phyloP scores from a whole-genome alignment of 2,113 vertebrate genomes.

The Micronycteris hirsuta region DNA sequence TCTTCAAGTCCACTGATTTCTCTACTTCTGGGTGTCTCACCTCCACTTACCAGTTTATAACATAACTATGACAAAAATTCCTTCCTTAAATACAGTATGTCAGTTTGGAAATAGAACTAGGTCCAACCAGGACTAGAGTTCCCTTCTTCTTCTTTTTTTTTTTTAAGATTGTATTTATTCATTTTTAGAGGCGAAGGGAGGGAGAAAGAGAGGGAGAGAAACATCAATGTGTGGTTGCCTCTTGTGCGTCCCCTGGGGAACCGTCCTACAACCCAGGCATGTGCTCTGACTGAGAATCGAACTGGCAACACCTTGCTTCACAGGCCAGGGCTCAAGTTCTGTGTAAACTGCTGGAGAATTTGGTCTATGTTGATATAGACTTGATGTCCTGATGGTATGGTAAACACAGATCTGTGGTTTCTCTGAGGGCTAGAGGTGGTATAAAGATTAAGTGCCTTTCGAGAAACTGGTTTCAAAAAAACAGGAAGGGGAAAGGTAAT shows the following conservation, averaged over 20 bases:
- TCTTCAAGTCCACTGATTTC: background rate
- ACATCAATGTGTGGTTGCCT: no score
- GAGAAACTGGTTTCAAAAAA: background rate
- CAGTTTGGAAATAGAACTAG: background rate
- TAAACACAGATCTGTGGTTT: background rate
- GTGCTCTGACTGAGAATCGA: no score
- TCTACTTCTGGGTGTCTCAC: background rate
- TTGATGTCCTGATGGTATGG: background rate
- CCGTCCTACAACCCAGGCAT: no score
- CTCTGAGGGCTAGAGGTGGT: background rate
- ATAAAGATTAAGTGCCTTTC: background rate
- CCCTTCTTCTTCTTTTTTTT: no score
- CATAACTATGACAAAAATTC: background rate
- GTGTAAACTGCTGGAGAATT: background rate
- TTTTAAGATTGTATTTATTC: no score
- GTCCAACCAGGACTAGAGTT: background rate
- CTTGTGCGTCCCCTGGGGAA: no score
- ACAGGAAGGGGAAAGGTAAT: background rate
- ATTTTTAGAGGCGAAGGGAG: no score
- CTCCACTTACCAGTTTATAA: background rate
- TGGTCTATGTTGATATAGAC: background rate
- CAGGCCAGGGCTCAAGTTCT: background rate
- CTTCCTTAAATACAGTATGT: background rate
- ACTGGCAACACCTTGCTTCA: no score
- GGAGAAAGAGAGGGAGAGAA: no score